Conservation (phyloP, 2,888 invertebrate genomes). For the Eurytoma californica region DNA sequence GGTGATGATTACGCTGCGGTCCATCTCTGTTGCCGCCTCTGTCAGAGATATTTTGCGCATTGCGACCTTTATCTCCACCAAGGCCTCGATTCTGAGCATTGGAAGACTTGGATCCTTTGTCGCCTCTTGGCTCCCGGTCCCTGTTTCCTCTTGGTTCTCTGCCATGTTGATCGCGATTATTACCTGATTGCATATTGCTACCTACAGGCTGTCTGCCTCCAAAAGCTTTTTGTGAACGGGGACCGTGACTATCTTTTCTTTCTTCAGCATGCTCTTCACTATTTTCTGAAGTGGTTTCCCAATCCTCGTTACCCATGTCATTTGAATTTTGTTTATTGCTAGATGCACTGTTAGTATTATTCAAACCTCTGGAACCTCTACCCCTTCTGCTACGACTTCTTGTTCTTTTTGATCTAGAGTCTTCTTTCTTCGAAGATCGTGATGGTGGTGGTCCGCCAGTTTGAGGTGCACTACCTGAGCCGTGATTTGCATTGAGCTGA, state of each 20-base stretch:
- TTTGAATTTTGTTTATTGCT: conserved; percentile 68
- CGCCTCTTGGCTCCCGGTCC: conserved; percentile 59
- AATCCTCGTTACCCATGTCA: conserved; percentile 80
- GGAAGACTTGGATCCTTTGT: conserved; percentile 66
- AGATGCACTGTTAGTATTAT: conserved; percentile 18
- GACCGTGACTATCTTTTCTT: conserved; percentile 68
- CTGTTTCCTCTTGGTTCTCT: conserved; percentile 43
- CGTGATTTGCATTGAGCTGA: conserved; percentile 56
- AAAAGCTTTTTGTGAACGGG: conserved; percentile 66
- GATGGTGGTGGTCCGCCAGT: conserved; percentile 58
- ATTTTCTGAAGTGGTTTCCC: conserved; percentile 91
- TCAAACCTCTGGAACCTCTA: conserved; percentile 44
- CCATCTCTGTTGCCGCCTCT: conserved; percentile 56
- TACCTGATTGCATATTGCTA: conserved; percentile 63
- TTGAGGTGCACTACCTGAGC: conserved; percentile 6
- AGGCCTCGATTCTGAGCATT: conserved; percentile 45
- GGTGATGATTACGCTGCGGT: conserved; percentile 71
- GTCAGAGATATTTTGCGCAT: conserved; percentile 64
- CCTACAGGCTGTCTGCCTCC: conserved; percentile 63
- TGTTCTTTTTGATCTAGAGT: conserved; percentile 67
- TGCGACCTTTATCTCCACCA: conserved; percentile 49
- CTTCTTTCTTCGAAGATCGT: conserved; percentile 65
- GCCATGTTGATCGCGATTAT: conserved; percentile 60
- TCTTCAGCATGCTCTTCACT: conserved; percentile 79
- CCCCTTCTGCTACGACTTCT: conserved; percentile 71